Evolutionary conservation across 2,888 invertebrate genomes (phyloP), one percentile per base, ranked within the genome.

Genomic region (Pterobdella sp.): DNA sequence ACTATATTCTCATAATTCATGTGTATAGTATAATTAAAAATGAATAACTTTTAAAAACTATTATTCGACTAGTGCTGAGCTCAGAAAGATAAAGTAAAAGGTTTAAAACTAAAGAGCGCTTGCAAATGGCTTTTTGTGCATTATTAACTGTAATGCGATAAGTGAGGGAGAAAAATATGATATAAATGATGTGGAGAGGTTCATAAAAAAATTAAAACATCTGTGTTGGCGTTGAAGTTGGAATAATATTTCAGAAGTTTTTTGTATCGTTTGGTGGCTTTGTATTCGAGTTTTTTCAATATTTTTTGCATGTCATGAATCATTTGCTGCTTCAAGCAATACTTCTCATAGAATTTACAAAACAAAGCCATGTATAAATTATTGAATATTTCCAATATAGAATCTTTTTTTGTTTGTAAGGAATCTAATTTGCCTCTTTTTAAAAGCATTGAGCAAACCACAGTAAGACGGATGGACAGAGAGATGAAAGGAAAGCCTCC

Each of bases 401-500:
- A 22, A 29, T 69, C 34, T 14, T 52, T 37, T 10, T 69, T 49
- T 31, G 22, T 49, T 7, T 31, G 22, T 29, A 49, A 26, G 29
- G 14, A 34, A n/a, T 71, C 31, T n/a, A 71, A 60, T 4, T n/a
- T 32, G 0, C 37, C 63, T n/a, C 36, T 60, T 14, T 60, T 60
- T 26, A 71, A 52, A 56, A 34, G n/a, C 14, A 56, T 35, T 29
- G 63, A 52, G 36, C 71, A 71, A 3, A 71, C 18, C 18, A 60
- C 63, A 14, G 71, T 71, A 32, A 71, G 31, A 34, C 63, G 31
- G 1, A 60, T 63, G 18, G 56, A 60, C 0, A 63, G 56, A 31
- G 71, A n/a, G 35, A 34, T 63, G 26, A 71, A 71, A n/a, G 71
- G 71, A 63, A 71, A 71, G 10, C 32, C 26, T 60, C 56, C 56